Percentiles rank a stretch among this genome's conserved stretches.
Conservation (phyloP, 2,888 invertebrate species). For the Chelonus formosanus region DNA sequence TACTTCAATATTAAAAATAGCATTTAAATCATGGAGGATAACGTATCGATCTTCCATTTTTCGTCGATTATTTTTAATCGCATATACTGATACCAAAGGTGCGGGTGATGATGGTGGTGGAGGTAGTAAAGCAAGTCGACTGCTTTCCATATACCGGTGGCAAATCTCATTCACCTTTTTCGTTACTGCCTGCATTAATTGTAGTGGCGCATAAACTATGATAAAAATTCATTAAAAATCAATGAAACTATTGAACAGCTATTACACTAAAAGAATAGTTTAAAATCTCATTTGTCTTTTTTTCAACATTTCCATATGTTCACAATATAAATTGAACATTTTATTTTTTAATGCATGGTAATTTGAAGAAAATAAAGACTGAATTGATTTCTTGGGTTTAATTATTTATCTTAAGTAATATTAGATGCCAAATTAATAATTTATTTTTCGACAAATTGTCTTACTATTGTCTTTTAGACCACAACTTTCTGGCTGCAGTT, state of each 20-base stretch:
- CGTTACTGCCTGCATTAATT: constrained; percentile 79
- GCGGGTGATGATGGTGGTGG: constrained; percentile 67
- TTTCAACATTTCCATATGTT: too few species aligned
- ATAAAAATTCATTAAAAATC: constrained; percentile 45
- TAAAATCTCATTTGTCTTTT: too few species aligned
- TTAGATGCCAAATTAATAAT: too few species aligned
- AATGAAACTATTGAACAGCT: neutral
- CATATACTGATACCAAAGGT: constrained; percentile 72
- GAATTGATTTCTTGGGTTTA: too few species aligned
- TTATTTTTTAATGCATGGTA: too few species aligned
- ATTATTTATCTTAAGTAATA: too few species aligned
- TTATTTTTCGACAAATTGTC: constrained; percentile 2
- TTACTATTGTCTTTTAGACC: constrained; percentile 75
- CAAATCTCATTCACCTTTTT: constrained; percentile 78
- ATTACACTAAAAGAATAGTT: too few species aligned
- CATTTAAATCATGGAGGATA: constrained; percentile 83
- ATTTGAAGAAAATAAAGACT: too few species aligned
- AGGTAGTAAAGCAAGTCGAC: constrained; percentile 72
- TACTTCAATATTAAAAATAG: constrained; percentile 82
- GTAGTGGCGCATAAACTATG: constrained; percentile 77
- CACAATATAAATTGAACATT: too few species aligned
- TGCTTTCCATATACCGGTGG: constrained; percentile 74
- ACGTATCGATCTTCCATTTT: constrained; percentile 94
- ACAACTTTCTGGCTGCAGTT: constrained; percentile 72
- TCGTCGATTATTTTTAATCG: constrained; percentile 83